phyloP scores from a whole-genome alignment of 1,140 invertebrate genomes.

The Drosophila triauraria region DNA sequence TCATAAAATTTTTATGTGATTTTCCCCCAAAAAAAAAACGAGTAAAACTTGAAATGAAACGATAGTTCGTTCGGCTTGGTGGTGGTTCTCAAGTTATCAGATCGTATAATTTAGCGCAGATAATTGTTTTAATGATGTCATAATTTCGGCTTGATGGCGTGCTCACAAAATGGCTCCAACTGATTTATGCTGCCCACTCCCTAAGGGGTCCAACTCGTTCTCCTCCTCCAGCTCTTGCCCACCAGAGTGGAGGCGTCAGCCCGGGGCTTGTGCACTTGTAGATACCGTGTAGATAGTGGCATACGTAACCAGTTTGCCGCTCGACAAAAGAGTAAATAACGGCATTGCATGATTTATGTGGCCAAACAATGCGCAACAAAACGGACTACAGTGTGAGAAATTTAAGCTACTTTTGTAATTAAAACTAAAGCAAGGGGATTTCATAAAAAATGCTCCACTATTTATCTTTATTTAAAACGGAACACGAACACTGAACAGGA shows the following conservation, averaged over 20 bases:
- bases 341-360: conserved; percentile 75
- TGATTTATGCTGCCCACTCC: conserved; percentile 65
- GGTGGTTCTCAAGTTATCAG: conserved; percentile 51
- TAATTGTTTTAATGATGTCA: conserved; percentile 83
- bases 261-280: conserved; percentile 42
- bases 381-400: conserved; percentile 10
- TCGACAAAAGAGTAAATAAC: conserved; percentile 61
- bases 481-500: background rate
- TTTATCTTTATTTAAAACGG: background rate
- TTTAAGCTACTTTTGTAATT: background rate
- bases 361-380: conserved; percentile 50
- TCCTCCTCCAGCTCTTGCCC: conserved; percentile 14
- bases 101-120: conserved; percentile 65
- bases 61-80: conserved; percentile 22
- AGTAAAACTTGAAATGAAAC: conserved; percentile 34
- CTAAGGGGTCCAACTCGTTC: background rate
- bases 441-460: too few species aligned
- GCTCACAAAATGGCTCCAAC: conserved; percentile 47
- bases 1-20: conserved; percentile 83
- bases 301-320: conserved; percentile 67
- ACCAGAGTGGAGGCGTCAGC: conserved; percentile 31
- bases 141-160: conserved; percentile 69
- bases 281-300: conserved; percentile 51
- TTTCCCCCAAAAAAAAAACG: conserved; percentile 29
- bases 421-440: too few species aligned